Evolutionary conservation across 2,888 invertebrate species (phyloP).

Genomic region (Brachyptera putata): DNA sequence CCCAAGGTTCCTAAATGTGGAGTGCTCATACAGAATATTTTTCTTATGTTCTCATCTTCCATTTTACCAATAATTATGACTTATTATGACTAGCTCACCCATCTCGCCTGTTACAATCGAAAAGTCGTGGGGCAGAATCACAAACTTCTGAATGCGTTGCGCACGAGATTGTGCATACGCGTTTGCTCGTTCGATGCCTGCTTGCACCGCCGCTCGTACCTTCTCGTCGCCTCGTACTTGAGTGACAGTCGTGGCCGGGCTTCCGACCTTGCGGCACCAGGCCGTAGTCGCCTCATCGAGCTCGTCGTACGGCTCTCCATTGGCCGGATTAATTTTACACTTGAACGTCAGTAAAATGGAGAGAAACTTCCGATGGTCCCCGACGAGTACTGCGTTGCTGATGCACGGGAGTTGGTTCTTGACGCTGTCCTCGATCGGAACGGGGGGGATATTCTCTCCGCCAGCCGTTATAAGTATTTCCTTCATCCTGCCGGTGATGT

Average conservation of each 20-base stretch:
- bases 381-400: constrained; percentile 80
- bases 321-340: constrained; percentile 70
- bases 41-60: neutral
- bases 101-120: constrained; percentile 83
- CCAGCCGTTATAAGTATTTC: constrained; percentile 83
- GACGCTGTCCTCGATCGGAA: constrained; percentile 78
- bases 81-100: too few relatives aligned
- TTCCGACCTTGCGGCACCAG: constrained; percentile 69
- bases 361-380: constrained; percentile 83
- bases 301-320: constrained; percentile 66
- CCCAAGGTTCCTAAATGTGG: too few relatives aligned
- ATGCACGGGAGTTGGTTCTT: constrained; percentile 70
- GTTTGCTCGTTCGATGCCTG: constrained; percentile 74
- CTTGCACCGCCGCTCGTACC: constrained; percentile 66
- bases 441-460: constrained; percentile 88
- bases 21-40: too few relatives aligned
- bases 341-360: constrained; percentile 79
- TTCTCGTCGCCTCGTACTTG: constrained; percentile 62
- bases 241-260: constrained; percentile 63
- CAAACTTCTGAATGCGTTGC: constrained; percentile 83
- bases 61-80: too few relatives aligned
- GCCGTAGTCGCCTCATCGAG: constrained; percentile 59
- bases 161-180: constrained; percentile 78
- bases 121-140: constrained; percentile 78
- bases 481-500: constrained; percentile 62